A percentile compares a stretch with the other conserved stretches of the same genome.
phyloP scores from a whole-genome alignment of 2,888 invertebrate genomes.

The Halocaridina rubra region DNA sequence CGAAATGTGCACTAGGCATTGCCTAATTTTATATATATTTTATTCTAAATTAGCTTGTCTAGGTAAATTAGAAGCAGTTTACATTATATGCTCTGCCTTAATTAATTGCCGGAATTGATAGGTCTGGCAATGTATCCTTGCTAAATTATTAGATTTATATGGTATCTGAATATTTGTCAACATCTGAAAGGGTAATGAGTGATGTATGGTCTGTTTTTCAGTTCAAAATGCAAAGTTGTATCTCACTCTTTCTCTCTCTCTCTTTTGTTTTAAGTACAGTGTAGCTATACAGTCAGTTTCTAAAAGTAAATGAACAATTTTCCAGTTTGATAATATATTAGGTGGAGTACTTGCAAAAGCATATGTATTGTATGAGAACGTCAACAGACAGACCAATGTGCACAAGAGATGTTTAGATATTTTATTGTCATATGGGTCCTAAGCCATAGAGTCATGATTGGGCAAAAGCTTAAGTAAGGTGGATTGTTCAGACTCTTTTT shows the following conservation, averaged over 20 bases:
- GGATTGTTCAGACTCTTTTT: conserved; percentile 56
- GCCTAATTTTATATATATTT: no score
- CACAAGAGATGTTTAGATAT: conserved; percentile 32
- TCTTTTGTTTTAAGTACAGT: no score
- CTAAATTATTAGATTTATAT: no score
- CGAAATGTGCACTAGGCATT: no score
- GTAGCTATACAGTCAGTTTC: no score
- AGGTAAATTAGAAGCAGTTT: no score
- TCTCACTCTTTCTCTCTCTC: no score
- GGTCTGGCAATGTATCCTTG: no score
- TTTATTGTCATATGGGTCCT: conserved; percentile 46
- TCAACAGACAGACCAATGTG: conserved; percentile 44
- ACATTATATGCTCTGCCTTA: no score
- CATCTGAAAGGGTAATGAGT: neutral
- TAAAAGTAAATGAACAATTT: conserved; percentile 20
- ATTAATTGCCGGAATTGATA: no score
- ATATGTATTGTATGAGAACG: conserved; percentile 10
- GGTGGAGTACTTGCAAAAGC: conserved; percentile 32
- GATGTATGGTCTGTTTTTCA: neutral
- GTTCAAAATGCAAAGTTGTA: no score
- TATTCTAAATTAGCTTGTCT: no score
- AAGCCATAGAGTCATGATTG: conserved; percentile 49
- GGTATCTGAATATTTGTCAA: neutral
- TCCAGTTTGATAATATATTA: conserved; percentile 12
- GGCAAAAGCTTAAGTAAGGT: conserved; percentile 54